Base-by-base conservation (phyloP, 2,888 invertebrate genomes). In the Andrena fulva region DNA sequence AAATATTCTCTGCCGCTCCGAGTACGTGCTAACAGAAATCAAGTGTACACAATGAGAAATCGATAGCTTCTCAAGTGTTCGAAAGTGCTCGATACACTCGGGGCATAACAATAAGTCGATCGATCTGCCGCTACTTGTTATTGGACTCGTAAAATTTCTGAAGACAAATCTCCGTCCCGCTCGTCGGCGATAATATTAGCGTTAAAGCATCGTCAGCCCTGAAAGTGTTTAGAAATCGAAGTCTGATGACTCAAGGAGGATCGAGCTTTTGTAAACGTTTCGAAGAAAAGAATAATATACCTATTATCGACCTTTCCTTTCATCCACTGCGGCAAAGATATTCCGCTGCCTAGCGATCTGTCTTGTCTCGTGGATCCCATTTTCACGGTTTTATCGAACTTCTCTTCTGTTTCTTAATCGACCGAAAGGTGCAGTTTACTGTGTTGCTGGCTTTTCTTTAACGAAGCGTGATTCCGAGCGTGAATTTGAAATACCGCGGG, bases 321-420 rank as follows among this genome's bases (percentile, higher is more conserved):
- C 96, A 97, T 97, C 97, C 97, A 97, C 90, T 96, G 95, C 2
- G 97, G 97, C 82, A 97, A 93, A 66, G 96, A 95, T 85, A 96
- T 95, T 89, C 96, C 96, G 66, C 88, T 86, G 62, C 91, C 88
- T 2, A 94, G 88, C 10, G 92, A 93, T 80, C 91, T 91, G 59
- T 94, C 93, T 56, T 91, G 92, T 77, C 91, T 87, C 2, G 94
- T 91, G 5, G 93, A 92, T 27, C 92, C 93, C 94, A 94, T 94
- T 77, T 79, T 56, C 88, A 16, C 7, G n/a, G 10, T 8, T 35
- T 42, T n/a, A 0, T 16, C 16, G n/a, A 4, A 54, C n/a, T 33
- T 27, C 12, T 20, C 56, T 59, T 68, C n/a, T n/a, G 54, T 5
- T 4, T 7, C 29, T 64, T 64, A n/a, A 7, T 60, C 10, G 3